Evolutionary conservation across 2,113 vertebrate genomes (phyloP).

Genomic region (Brienomyrus longianalis): DNA sequence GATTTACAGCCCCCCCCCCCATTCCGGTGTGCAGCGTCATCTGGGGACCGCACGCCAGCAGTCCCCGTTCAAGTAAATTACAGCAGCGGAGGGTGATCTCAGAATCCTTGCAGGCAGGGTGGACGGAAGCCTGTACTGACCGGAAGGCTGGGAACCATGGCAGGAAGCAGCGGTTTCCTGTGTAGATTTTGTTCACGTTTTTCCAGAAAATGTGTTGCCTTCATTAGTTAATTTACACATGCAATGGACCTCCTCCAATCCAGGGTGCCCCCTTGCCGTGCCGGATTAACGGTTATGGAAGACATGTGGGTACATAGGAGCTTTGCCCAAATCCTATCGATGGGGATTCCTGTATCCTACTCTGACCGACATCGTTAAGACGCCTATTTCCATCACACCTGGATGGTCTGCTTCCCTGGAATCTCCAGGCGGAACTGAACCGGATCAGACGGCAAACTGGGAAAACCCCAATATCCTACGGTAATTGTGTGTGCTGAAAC

Average conservation of each 20-base stretch:
- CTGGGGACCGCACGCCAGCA: background rate
- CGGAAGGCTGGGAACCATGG: background rate
- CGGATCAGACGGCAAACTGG: background rate
- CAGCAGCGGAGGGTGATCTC: slow-evolving; percentile 4
- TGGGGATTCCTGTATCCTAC: background rate
- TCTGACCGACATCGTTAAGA: background rate
- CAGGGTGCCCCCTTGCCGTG: background rate
- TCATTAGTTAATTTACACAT: background rate
- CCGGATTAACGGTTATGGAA: background rate
- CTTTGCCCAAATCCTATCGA: background rate
- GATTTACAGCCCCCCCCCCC: background rate
- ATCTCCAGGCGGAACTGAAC: background rate
- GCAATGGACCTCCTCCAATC: background rate
- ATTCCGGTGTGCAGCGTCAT: background rate
- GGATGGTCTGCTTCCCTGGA: background rate
- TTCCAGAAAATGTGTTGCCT: background rate
- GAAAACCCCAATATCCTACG: background rate
- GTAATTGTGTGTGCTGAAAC: background rate
- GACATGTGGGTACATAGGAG: background rate
- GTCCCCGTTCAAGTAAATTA: slow-evolving; percentile 7
- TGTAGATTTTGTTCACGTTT: background rate
- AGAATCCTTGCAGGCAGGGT: background rate
- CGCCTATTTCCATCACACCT: background rate
- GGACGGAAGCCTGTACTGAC: background rate
- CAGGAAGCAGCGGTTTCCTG: background rate